Evolutionary conservation across 2,797 vertebrate genomes (phyloP).

Genomic region (Coregonus suidteri): DNA sequence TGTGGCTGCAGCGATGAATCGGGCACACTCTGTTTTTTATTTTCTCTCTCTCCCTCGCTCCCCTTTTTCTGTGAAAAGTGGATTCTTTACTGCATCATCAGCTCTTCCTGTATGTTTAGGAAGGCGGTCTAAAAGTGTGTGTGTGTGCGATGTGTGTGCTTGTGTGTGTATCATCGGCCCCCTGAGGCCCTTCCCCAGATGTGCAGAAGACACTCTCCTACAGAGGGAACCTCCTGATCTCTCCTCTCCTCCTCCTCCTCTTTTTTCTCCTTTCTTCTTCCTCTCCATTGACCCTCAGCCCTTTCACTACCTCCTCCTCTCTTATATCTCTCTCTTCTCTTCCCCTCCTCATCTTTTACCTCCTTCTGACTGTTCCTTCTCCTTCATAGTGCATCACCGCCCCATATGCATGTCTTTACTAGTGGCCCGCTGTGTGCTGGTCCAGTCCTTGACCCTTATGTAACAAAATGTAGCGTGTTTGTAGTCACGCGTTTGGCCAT

Average conservation of each 20-base stretch:
- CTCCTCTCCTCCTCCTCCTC: too few species aligned
- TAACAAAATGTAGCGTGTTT: neutral
- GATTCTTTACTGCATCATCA: neutral
- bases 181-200: conserved; percentile 1
- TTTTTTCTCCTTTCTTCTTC: neutral
- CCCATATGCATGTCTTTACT: neutral
- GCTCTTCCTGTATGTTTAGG: neutral
- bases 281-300: conserved; percentile 31
- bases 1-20: neutral
- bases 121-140: neutral
- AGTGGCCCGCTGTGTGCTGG: neutral
- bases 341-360: conserved; percentile 28
- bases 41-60: neutral
- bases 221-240: conserved; percentile 7
- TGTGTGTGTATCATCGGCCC: neutral
- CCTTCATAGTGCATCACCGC: neutral
- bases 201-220: neutral
- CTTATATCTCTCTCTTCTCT: conserved; percentile 3
- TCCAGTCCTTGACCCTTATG: neutral
- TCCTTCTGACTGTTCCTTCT: conserved; percentile 39
- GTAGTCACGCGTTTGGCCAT: conserved; percentile 63
- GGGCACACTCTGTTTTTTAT: neutral
- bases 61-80: neutral
- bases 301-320: conserved; percentile 27
- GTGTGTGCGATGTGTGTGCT: neutral